phyloP scores from a whole-genome alignment of 2,888 invertebrate species.

The Stenichneumon culpator region DNA sequence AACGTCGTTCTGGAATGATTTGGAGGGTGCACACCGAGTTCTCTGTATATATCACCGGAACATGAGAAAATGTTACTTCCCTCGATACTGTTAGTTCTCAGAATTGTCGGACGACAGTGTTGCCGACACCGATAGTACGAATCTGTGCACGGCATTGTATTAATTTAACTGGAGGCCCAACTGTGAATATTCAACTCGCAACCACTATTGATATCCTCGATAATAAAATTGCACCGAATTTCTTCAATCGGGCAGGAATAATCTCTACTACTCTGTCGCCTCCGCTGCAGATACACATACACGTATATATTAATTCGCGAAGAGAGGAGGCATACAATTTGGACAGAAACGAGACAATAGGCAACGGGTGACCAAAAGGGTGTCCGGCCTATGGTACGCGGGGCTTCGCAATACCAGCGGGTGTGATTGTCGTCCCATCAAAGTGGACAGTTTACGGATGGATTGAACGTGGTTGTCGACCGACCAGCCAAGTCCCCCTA shows the following conservation, averaged over 20 bases:
- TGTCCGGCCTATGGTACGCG: constrained; percentile 18
- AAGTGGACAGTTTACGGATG: constrained; percentile 85
- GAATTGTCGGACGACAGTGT: constrained; percentile 19
- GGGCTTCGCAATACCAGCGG: constrained; percentile 74
- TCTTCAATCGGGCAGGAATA: constrained; percentile 80
- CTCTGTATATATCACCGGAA: constrained; percentile 20
- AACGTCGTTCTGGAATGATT: constrained; percentile 70
- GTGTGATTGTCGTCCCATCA: constrained; percentile 84
- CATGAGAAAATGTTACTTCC: constrained; percentile 21
- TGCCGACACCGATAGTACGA: constrained; percentile 57
- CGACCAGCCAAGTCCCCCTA: constrained; percentile 41
- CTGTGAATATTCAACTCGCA: background rate
- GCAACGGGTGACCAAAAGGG: constrained; percentile 66
- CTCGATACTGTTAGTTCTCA: constrained; percentile 65
- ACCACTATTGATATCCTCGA: background rate
- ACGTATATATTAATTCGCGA: background rate
- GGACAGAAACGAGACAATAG: constrained; percentile 80
- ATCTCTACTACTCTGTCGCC: constrained; percentile 79
- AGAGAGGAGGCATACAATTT: constrained; percentile 78
- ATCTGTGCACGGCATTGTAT: background rate
- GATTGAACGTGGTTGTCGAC: constrained; percentile 77
- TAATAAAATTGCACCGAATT: constrained; percentile 22
- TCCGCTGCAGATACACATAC: constrained; percentile 70
- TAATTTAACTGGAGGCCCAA: background rate
- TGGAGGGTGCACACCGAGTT: constrained; percentile 53